Conservation (phyloP, 2,797 vertebrate species). For the Micropoecilia bifurca region DNA sequence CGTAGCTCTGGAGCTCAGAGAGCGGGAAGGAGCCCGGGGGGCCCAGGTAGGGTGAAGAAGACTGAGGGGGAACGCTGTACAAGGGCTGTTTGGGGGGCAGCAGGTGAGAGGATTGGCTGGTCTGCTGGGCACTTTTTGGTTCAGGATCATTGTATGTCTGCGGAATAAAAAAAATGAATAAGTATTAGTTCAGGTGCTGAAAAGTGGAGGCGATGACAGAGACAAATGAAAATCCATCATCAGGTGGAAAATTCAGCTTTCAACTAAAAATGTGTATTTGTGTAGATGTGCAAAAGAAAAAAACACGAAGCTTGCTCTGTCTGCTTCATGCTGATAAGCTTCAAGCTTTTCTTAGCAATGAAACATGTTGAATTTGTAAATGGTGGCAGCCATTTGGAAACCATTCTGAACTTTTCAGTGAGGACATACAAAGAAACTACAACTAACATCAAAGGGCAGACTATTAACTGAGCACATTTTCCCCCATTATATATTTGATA, state of each 20-base stretch:
- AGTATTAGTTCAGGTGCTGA: neutral
- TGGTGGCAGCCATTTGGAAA: neutral
- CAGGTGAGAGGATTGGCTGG: conserved; percentile 90
- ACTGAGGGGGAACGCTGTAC: conserved; percentile 92
- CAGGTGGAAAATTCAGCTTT: neutral
- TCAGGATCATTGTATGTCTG: conserved; percentile 96
- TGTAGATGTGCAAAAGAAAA: neutral
- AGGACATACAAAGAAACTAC: neutral
- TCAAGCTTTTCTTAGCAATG: neutral
- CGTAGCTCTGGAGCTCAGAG: conserved; percentile 93
- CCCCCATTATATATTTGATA: neutral
- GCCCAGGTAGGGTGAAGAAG: conserved; percentile 91
- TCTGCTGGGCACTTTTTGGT: conserved; percentile 90
- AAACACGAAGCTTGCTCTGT: neutral
- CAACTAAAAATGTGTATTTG: neutral
- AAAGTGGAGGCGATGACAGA: neutral
- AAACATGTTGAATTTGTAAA: neutral
- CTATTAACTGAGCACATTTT: neutral
- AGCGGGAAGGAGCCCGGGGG: conserved; percentile 91
- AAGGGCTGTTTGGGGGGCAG: conserved; percentile 92
- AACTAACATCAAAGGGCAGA: neutral
- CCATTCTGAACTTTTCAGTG: neutral
- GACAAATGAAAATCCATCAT: neutral
- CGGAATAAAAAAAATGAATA: conserved; percentile 28
- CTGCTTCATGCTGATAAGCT: neutral